Evolutionary conservation across 2,113 vertebrate species (phyloP).

Genomic region (Chaetops frenatus): DNA sequence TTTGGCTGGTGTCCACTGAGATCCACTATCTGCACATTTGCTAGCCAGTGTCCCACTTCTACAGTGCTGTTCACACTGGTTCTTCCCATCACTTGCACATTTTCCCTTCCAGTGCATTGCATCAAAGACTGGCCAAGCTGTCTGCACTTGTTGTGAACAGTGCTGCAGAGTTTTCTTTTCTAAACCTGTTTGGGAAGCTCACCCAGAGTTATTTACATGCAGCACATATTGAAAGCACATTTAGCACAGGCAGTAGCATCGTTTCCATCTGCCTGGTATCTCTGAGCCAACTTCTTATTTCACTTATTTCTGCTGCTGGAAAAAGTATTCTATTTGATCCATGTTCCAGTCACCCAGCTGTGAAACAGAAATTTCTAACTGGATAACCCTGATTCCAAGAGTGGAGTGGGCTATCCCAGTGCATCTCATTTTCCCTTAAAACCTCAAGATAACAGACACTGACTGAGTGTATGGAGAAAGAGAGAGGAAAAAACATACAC

Average conservation of each 20-base stretch:
- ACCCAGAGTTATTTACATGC: not conserved
- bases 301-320: not conserved
- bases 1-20: conserved; percentile 13
- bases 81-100: not conserved
- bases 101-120: not conserved
- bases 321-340: conserved; percentile 16
- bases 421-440: not conserved
- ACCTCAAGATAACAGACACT: not conserved
- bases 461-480: not conserved
- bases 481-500: not conserved
- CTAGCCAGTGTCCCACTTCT: not conserved
- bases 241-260: not conserved
- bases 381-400: not conserved
- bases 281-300: not conserved
- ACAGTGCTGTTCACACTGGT: not conserved
- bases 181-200: not conserved
- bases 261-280: not conserved
- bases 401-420: not conserved
- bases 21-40: conserved; percentile 27
- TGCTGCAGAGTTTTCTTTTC: not conserved
- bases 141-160: not conserved
- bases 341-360: not conserved
- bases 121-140: not conserved
- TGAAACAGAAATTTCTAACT: conserved; percentile 42
- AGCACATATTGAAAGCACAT: not conserved